Conservation (phyloP, 2,113 vertebrate species). For the Lucifuga dentata region DNA sequence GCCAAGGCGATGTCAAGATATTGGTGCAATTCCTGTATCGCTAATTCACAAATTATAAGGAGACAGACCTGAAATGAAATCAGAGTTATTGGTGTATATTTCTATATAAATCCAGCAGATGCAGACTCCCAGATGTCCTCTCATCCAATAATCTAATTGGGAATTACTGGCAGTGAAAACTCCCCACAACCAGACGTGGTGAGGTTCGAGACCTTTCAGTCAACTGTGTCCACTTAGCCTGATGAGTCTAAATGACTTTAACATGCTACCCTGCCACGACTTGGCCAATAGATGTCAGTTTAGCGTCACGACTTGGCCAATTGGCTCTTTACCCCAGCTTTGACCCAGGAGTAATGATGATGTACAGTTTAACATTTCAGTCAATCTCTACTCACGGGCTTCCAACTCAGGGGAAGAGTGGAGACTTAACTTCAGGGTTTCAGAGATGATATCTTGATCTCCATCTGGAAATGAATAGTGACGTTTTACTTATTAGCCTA, state of each 20-base stretch:
- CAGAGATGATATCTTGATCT: slow-evolving; percentile 60
- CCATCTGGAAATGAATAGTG: slow-evolving; percentile 62
- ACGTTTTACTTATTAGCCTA: slow-evolving; percentile 42
- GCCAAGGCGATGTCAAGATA: not conserved
- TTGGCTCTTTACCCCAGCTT: slow-evolving; percentile 71
- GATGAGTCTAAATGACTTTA: slow-evolving; percentile 82
- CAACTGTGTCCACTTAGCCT: slow-evolving; percentile 80
- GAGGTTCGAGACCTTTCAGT: slow-evolving; percentile 77
- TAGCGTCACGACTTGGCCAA: slow-evolving; percentile 68
- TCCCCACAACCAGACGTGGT: slow-evolving; percentile 71
- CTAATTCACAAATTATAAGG: slow-evolving; percentile 39
- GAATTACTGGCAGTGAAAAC: slow-evolving; percentile 64
- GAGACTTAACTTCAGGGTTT: slow-evolving; percentile 32
- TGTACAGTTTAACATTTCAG: slow-evolving; percentile 72
- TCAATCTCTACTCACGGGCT: slow-evolving; percentile 59
- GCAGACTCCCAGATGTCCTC: slow-evolving; percentile 61
- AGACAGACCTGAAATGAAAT: slow-evolving; percentile 29
- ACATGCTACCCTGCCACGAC: slow-evolving; percentile 68
- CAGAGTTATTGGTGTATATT: slow-evolving; percentile 31
- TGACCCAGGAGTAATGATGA: slow-evolving; percentile 75
- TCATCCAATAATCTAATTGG: slow-evolving; percentile 67
- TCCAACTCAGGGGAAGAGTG: slow-evolving; percentile 30
- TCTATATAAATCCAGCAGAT: slow-evolving; percentile 55
- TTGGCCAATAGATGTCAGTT: slow-evolving; percentile 78
- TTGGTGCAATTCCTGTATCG: slow-evolving; percentile 1